Evolutionary conservation across 1,140 invertebrate species (phyloP).

Genomic region (Hetaerina americana): DNA sequence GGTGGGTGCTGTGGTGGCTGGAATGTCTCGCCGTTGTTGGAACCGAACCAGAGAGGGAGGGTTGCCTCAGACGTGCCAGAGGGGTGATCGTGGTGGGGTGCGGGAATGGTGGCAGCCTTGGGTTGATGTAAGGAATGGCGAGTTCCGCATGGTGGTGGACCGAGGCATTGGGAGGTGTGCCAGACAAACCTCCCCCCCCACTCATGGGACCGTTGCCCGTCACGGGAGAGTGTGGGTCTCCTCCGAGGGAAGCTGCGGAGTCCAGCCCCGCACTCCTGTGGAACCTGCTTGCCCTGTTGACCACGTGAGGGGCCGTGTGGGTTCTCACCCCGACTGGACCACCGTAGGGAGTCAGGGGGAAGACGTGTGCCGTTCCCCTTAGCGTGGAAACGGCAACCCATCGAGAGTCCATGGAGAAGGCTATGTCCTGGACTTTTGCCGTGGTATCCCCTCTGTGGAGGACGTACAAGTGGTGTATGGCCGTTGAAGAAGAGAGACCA

Average conservation of each 20-base stretch:
- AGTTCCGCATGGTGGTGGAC: conserved; percentile 30
- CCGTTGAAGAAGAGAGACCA: conserved; percentile 66
- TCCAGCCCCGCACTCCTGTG: conserved; percentile 87
- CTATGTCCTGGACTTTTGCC: conserved; percentile 74
- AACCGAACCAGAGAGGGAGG: conserved; percentile 48
- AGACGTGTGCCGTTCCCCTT: conserved; percentile 93
- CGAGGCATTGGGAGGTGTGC: conserved; percentile 33
- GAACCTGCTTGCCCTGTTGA: conserved; percentile 87
- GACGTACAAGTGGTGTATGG: conserved; percentile 93
- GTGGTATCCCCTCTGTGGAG: conserved; percentile 80
- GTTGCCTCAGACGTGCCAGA: conserved; percentile 25
- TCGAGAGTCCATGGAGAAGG: conserved; percentile 79
- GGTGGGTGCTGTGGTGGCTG: not conserved
- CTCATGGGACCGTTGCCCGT: not conserved
- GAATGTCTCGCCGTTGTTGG: conserved; percentile 44
- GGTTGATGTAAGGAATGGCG: conserved; percentile 69
- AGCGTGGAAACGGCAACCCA: conserved; percentile 92
- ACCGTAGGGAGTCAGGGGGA: conserved; percentile 94
- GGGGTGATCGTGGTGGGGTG: conserved; percentile 65
- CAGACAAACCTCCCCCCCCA: conserved; percentile 13
- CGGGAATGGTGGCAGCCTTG: conserved; percentile 77
- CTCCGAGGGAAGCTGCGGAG: conserved; percentile 21
- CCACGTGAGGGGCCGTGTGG: conserved; percentile 82
- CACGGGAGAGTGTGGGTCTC: conserved; percentile 16
- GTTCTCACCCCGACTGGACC: conserved; percentile 81